phyloP scores from a whole-genome alignment of 2,797 vertebrate genomes.

The Urophycis tenuis region DNA sequence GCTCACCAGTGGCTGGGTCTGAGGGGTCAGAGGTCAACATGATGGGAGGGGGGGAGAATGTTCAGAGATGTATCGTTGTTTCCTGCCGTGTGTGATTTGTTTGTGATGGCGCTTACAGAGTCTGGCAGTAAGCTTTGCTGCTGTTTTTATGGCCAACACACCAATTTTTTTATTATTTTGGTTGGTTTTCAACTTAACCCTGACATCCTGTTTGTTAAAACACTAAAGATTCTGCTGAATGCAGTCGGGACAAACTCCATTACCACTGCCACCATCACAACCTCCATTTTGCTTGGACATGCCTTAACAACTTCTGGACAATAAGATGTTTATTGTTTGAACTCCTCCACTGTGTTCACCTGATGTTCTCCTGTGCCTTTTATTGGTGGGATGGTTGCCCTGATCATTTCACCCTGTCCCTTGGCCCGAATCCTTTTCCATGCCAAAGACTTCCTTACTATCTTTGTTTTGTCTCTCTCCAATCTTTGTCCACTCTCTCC shows the following conservation, averaged over 20 bases:
- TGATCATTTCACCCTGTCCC: conserved; percentile 38
- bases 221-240: conserved; percentile 24
- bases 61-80: conserved; percentile 37
- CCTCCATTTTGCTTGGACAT: conserved; percentile 28
- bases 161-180: conserved; percentile 34
- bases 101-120: conserved; percentile 48
- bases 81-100: conserved; percentile 32
- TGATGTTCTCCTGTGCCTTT: conserved; percentile 5
- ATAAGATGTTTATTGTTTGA: conserved; percentile 11
- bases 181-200: conserved; percentile 42
- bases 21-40: conserved; percentile 64
- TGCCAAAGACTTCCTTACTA: conserved; percentile 50
- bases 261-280: conserved; percentile 18
- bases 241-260: conserved; percentile 46
- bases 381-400: background rate
- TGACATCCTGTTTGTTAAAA: conserved; percentile 42
- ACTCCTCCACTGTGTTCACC: background rate
- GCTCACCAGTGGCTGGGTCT: conserved; percentile 98
- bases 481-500: no score
- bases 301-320: conserved; percentile 19
- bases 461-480: background rate
- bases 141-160: conserved; percentile 42
- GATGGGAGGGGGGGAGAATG: conserved; percentile 17
- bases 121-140: conserved; percentile 35
- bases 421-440: conserved; percentile 30